These are phyloP conservation scores for Protomyctophum bolini DNA, from an alignment of 2,113 vertebrate genomes.

Conservation along the genomic window DNA sequence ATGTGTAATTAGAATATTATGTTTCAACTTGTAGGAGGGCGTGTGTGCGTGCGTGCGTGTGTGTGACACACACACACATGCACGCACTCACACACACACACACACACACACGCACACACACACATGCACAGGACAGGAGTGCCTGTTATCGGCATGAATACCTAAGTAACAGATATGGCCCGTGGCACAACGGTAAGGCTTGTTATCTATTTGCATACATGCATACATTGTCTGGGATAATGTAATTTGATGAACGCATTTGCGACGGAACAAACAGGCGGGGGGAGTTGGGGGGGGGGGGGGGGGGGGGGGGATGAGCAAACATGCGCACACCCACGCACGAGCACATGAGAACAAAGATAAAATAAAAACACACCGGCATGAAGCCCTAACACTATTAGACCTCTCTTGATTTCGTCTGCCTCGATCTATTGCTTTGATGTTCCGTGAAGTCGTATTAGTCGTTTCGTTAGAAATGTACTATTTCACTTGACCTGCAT, in stretches of 20 bases:
- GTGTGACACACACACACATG: conserved; percentile 23
- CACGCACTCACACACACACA: conserved; percentile 6
- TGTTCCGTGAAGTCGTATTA: too few species aligned
- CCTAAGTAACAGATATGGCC: conserved; percentile 59
- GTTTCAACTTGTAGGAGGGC: conserved; percentile 68
- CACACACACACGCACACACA: neutral
- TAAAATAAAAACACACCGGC: conserved; percentile 18
- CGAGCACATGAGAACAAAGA: neutral
- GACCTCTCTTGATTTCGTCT: too few species aligned
- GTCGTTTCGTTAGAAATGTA: too few species aligned
- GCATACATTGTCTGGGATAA: conserved; percentile 33
- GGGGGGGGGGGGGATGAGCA: neutral
- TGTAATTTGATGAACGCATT: neutral
- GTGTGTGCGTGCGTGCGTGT: conserved; percentile 27
- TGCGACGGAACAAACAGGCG: neutral
- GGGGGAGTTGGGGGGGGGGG: neutral
- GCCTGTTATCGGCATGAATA: conserved; percentile 55
- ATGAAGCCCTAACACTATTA: conserved; percentile 1
- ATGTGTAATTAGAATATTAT: conserved; percentile 78
- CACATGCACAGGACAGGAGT: neutral
- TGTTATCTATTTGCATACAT: conserved; percentile 58
- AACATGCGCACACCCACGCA: neutral
- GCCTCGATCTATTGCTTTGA: too few species aligned
- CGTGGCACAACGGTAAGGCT: conserved; percentile 31
- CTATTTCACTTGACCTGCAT: too few species aligned